phyloP scores from a whole-genome alignment of 2,113 vertebrate species.

The Otis tarda region DNA sequence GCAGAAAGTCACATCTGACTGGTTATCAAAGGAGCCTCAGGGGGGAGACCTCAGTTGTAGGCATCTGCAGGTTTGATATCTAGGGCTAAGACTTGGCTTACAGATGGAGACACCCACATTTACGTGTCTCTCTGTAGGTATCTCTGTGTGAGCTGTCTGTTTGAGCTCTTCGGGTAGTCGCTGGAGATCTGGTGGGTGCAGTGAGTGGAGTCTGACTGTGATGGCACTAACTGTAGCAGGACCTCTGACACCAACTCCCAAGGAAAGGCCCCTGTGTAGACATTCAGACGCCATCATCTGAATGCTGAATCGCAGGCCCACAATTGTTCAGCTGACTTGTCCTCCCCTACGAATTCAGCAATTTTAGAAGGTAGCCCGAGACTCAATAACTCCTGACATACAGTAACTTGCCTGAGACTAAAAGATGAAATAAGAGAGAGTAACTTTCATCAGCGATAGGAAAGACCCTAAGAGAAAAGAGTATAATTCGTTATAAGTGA shows the following conservation, averaged over 20 bases:
- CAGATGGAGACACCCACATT: not conserved
- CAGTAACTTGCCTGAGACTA: constrained; percentile 37
- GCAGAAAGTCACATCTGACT: not conserved
- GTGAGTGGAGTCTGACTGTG: not conserved
- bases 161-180: not conserved
- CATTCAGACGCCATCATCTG: not conserved
- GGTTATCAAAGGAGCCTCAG: not conserved
- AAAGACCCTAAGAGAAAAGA: not conserved
- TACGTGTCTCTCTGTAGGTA: not conserved
- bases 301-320: not conserved
- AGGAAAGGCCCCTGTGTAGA: not conserved
- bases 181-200: not conserved
- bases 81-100: not conserved
- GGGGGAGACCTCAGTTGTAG: not conserved
- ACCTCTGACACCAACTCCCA: not conserved
- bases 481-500: rapidly evolving
- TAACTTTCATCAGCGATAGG: not conserved
- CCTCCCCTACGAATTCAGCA: not conserved
- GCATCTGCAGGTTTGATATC: not conserved
- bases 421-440: constrained; percentile 4
- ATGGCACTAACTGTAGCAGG: not conserved
- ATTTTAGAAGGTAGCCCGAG: not conserved
- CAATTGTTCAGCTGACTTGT: not conserved
- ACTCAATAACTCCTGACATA: constrained; percentile 30
- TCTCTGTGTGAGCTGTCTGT: not conserved